Conservation (phyloP, 2,888 invertebrate genomes). For the Trichogramma evanescens region DNA sequence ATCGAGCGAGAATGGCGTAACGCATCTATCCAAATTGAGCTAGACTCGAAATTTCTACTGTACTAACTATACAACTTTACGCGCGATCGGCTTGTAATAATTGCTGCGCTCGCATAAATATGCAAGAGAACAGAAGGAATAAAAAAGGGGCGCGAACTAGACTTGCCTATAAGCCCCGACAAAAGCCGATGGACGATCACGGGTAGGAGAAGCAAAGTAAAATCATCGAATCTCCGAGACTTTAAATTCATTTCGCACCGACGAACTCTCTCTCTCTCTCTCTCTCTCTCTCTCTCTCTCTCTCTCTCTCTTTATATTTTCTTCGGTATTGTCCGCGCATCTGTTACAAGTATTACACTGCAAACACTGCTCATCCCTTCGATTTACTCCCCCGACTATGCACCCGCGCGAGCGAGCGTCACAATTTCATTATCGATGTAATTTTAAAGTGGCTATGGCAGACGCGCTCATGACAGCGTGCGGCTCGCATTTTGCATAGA, state of each 20-base stretch:
- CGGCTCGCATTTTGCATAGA: conserved; percentile 4
- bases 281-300: too few species aligned
- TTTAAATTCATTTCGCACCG: conserved; percentile 46
- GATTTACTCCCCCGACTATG: conserved; percentile 1
- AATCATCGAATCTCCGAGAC: conserved; percentile 36
- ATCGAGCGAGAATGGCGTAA: too few species aligned
- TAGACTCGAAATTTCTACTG: neutral
- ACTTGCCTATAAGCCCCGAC: too few species aligned
- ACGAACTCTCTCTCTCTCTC: conserved; percentile 28
- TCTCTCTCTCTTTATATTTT: conserved; percentile 12
- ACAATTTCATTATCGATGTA: conserved; percentile 47
- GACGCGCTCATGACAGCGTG: neutral
- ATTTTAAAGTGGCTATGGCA: conserved; percentile 46
- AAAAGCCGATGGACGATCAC: neutral
- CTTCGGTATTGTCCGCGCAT: conserved; percentile 42
- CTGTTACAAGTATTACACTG: conserved; percentile 31
- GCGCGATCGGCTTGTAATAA: conserved; percentile 45
- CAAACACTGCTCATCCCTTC: conserved; percentile 12
- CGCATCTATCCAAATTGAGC: too few species aligned
- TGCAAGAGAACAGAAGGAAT: neutral
- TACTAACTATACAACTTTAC: conserved; percentile 43
- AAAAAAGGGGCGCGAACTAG: conserved; percentile 13
- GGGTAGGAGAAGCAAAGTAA: conserved; percentile 20
- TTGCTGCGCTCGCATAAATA: conserved; percentile 29
- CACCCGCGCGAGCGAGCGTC: conserved; percentile 25